These are phyloP conservation scores for Malacoraja senta DNA, from an alignment of 2,797 vertebrate species.

Conservation along the genomic window DNA sequence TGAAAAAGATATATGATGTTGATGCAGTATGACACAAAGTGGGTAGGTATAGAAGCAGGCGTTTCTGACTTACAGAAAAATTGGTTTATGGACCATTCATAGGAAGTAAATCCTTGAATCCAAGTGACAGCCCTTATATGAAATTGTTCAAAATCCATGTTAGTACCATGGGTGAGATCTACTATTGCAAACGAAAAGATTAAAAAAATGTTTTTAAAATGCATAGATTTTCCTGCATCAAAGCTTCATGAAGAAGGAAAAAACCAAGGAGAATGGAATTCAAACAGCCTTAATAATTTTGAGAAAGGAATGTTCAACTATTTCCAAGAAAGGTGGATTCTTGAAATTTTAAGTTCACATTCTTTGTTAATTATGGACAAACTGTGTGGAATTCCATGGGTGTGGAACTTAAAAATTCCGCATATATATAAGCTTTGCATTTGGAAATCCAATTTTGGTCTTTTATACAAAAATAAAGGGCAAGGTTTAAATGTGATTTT, in stretches of 20 bases:
- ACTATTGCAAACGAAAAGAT: background rate
- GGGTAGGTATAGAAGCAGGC: no score
- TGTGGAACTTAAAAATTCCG: background rate
- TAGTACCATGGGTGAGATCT: background rate
- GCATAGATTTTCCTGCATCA: background rate
- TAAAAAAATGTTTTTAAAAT: no score
- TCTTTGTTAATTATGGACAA: conserved; percentile 21
- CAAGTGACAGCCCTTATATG: background rate
- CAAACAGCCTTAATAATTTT: background rate
- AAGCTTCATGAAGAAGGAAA: background rate
- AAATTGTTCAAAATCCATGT: background rate
- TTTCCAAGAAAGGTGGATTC: background rate
- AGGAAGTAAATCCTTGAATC: no score
- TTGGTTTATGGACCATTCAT: no score
- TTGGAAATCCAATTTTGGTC: background rate
- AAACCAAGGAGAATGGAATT: background rate
- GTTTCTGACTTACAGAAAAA: no score
- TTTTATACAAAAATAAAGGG: background rate
- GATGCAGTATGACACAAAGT: no score
- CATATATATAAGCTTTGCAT: conserved; percentile 3
- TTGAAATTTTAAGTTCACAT: conserved; percentile 4
- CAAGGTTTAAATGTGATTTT: background rate
- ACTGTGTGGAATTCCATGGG: background rate
- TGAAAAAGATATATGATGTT: no score
- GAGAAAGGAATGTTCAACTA: background rate